A percentile compares a stretch with the other conserved stretches of the same genome.
Evolutionary conservation across 2,113 vertebrate genomes (phyloP).

Genomic region (Sturnus vulgaris): DNA sequence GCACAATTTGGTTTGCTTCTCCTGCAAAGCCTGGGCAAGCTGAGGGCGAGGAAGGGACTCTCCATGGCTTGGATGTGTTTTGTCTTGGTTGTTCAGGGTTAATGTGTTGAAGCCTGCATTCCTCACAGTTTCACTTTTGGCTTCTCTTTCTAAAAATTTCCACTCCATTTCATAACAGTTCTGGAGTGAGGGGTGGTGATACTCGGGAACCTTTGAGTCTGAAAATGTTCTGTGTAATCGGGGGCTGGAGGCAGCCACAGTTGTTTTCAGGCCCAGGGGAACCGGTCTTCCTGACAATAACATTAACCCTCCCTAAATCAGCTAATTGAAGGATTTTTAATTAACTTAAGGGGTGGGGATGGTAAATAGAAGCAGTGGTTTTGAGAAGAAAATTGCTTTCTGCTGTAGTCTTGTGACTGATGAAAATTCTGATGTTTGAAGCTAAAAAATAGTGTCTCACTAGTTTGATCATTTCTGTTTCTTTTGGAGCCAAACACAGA

Average conservation of each 20-base stretch:
- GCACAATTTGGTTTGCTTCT: not conserved
- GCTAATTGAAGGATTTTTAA: not conserved
- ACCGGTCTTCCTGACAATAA: not conserved
- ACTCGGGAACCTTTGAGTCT: not conserved
- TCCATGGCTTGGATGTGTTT: not conserved
- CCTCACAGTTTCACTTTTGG: conserved; percentile 8
- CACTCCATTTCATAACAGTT: conserved; percentile 35
- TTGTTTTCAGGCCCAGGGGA: not conserved
- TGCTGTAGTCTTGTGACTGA: not conserved
- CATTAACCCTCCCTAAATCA: not conserved
- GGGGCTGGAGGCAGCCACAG: not conserved
- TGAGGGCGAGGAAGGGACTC: not conserved
- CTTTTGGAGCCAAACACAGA: not conserved
- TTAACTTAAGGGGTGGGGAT: not conserved
- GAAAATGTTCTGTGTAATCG: not conserved
- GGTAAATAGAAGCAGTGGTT: not conserved
- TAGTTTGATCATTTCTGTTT: not conserved
- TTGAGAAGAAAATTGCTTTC: not conserved
- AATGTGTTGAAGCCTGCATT: not conserved
- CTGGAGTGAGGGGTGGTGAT: conserved; percentile 12
- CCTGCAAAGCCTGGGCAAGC: not conserved
- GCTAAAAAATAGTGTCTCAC: not conserved
- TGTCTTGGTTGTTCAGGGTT: not conserved
- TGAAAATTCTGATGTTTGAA: not conserved
- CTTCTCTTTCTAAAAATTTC: conserved; percentile 42